Percentiles rank a stretch among this genome's conserved stretches.
phyloP scores from a whole-genome alignment of 1,140 invertebrate genomes.

The Diplogasteroides magnus region DNA sequence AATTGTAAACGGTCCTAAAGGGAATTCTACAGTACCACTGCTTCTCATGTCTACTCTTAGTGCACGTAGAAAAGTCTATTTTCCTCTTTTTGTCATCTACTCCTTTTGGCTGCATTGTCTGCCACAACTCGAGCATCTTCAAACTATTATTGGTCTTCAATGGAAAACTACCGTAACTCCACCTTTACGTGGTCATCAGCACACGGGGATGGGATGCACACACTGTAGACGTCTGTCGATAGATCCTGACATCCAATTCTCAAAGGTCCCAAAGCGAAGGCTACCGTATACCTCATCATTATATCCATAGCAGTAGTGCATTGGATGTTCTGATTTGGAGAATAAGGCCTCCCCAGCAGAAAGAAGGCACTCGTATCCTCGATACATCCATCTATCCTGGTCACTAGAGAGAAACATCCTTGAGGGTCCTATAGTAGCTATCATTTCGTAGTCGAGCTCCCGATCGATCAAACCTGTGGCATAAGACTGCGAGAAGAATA shows the following conservation, averaged over 20 bases:
- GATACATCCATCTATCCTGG: constrained; percentile 52
- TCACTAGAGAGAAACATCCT: constrained; percentile 36
- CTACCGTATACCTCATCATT: constrained; percentile 31
- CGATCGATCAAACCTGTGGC: constrained; percentile 1
- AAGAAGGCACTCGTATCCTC: constrained; percentile 52
- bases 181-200: constrained; percentile 42
- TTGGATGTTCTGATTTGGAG: constrained; percentile 47
- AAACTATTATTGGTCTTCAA: no score
- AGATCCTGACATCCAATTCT: constrained; percentile 12
- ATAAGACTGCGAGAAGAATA: constrained; percentile 26
- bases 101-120: constrained; percentile 33
- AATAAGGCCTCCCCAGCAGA: constrained; percentile 51
- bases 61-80: constrained; percentile 47
- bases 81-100: constrained; percentile 8
- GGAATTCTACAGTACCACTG: no score
- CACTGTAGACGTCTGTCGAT: constrained; percentile 39
- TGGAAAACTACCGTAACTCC: constrained; percentile 12
- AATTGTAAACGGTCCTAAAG: no score
- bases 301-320: constrained; percentile 50
- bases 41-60: constrained; percentile 42
- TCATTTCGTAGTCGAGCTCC: no score
- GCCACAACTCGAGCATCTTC: constrained; percentile 48
- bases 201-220: constrained; percentile 52
- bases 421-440: constrained; percentile 18
- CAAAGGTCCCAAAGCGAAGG: not conserved